Base-by-base conservation (phyloP, 2,888 invertebrate genomes). In the Drosophila borborema region DNA sequence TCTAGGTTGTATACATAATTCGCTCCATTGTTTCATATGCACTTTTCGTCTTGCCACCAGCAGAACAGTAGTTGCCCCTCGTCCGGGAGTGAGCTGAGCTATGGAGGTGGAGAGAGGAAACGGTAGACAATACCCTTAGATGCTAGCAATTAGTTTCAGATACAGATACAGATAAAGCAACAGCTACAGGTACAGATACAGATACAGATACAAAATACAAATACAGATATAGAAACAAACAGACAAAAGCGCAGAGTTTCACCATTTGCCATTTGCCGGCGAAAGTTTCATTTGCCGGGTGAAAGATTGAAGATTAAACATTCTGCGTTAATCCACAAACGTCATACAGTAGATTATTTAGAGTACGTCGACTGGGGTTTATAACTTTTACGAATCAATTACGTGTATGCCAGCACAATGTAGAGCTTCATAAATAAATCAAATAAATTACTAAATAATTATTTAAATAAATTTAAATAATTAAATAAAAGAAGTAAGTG, bases 1-100 rank as follows among this genome's bases (percentile, higher is more conserved):
- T 54, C 20, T 54, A 54, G 18, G 14, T 51, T 74, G 71, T 75
- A 56, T 63, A 69, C 71, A 69, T 74, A 76, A 77, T 76, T 79
- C 72, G 70, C 69, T 68, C 79, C 63, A 81, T 81, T 81, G 81
- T 81, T 81, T 79, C 75, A 75, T 80, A 77, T 80, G 78, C 79
- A 74, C 48, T 80, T 80, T 76, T 65, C 67, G 59, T 55, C 48
- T 68, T 56, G 62, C 54, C 40, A 56, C 46, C 58, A 74, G 20
- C 55, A 55, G 55, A 55, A 55, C 55, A 55, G 55, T 18, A 41
- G 55, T 41, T 53, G 53, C 53, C 53, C 36, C 20, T 20, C 20
- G 4, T 23, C 16, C 8, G 23, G 16, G 40, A 1, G 54, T 6
- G n/a, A 0, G 10, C 8, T 9, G 8, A 28, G 28, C 28, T 28